Evolutionary conservation across 1,140 invertebrate genomes (phyloP), one percentile per base, ranked within the genome.

Genomic region (Nomia melanderi): DNA sequence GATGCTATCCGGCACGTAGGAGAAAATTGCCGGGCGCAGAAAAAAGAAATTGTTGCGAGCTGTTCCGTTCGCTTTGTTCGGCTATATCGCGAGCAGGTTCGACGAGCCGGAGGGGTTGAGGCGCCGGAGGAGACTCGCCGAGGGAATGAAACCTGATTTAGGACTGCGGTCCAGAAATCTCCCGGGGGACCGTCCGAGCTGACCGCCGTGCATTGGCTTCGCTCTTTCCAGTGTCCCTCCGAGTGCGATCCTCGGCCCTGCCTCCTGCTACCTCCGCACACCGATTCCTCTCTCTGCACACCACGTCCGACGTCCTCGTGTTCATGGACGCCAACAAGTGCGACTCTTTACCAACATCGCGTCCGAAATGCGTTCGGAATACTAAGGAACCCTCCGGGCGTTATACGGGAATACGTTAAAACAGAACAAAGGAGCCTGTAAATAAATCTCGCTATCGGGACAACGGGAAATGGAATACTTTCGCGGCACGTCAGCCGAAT

Each of bases 61-160:
- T 74, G 62, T 63, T 83, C 62, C 3, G 69, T 59, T 56, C 64
- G 67, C 78, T 84, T 84, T 83, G 78, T 84, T 77, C 64, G 73
- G 69, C n/a, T 84, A 83, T 77, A 84, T 83, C 41, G 77, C 63
- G 27, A 56, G 23, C 77, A 71, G 36, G 56, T 77, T 79, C 69
- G 59, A 78, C 31, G 53, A 62, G 41, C 56, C 17, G 63, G 62
- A 83, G 73, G 85, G 83, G 81, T 86, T 79, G 86, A 88, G 86
- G 86, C 86, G 84, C 79, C 65, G 78, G 86, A 87, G 78, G 86
- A 87, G 84, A 88, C 85, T 83, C 88, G 78, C 79, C 75, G 64
- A 73, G 89, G 89, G 88, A 91, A 88, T 88, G 87, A 89, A 91
- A 92, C 90, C 88, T 91, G 90, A 92, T 91, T 92, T 91, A 91